A percentile compares a stretch with the other conserved stretches of the same genome.
Conservation (phyloP, 2,888 invertebrate species). For the Timema podura region DNA sequence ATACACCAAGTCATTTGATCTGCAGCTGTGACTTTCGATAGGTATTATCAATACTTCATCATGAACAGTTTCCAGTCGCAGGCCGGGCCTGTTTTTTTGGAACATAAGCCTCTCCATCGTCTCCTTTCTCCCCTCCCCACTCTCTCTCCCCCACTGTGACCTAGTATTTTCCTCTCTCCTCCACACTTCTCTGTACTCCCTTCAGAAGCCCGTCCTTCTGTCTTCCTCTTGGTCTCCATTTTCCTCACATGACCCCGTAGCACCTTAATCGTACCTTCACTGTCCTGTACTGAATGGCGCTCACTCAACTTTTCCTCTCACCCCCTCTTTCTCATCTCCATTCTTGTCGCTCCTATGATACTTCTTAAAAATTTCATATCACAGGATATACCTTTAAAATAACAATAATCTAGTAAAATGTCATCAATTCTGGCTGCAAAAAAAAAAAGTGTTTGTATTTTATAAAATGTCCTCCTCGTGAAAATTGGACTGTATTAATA, state of each 20-base stretch:
- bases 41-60: no score
- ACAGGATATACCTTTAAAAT: no score
- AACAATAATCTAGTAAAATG: no score
- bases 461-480: no score
- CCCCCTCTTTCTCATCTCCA: neutral
- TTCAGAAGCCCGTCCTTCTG: neutral
- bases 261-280: neutral
- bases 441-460: no score
- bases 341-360: neutral
- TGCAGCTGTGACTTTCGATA: no score
- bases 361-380: no score
- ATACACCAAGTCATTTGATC: no score
- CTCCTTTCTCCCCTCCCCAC: neutral
- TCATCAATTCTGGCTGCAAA: no score
- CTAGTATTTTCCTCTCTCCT: neutral
- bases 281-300: neutral
- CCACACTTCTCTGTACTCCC: neutral
- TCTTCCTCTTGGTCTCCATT: neutral
- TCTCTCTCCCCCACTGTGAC: neutral
- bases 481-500: no score
- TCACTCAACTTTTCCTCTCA: neutral
- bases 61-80: no score
- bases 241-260: neutral
- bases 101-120: neutral
- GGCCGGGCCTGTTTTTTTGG: neutral